These are phyloP conservation scores for Morinoia aosen DNA, from an alignment of 2,888 invertebrate genomes.

Conservation along the genomic window DNA sequence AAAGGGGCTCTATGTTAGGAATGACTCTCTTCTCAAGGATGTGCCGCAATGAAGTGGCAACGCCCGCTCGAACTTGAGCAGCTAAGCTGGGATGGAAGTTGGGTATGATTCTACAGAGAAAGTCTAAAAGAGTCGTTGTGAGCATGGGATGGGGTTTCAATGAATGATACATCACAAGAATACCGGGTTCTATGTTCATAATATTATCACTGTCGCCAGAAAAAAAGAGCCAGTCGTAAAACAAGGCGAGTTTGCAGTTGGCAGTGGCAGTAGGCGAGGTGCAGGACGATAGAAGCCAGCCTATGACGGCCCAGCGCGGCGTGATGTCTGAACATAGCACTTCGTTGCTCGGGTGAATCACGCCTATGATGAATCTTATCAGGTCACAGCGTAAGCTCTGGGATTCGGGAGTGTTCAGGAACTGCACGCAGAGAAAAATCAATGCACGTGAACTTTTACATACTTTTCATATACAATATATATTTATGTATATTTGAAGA, in stretches of 20 bases:
- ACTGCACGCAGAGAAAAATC: conserved; percentile 75
- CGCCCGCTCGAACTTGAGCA: conserved; percentile 85
- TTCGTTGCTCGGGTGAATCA: conserved; percentile 94
- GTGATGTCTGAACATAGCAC: conserved; percentile 93
- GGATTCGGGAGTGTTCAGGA: conserved; percentile 90
- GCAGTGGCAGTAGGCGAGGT: conserved; percentile 89
- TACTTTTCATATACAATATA: neutral
- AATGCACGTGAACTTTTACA: conserved; percentile 56
- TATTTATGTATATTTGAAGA: neutral
- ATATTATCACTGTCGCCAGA: conserved; percentile 92
- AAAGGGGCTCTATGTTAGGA: conserved; percentile 86
- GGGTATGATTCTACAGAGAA: conserved; percentile 81
- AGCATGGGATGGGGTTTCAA: conserved; percentile 92
- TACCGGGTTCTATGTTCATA: conserved; percentile 96
- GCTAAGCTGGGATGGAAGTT: conserved; percentile 83
- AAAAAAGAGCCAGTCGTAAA: conserved; percentile 95
- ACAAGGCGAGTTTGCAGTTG: conserved; percentile 90
- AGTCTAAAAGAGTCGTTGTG: conserved; percentile 90
- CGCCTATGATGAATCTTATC: conserved; percentile 92
- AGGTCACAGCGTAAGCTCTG: conserved; percentile 92
- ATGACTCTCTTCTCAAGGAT: conserved; percentile 93
- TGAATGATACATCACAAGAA: conserved; percentile 93
- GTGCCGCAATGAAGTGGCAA: conserved; percentile 85
- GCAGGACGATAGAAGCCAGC: conserved; percentile 92
- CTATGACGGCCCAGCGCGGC: conserved; percentile 94